phyloP scores from a whole-genome alignment of 2,797 vertebrate species.

The Onychomys torridus region DNA sequence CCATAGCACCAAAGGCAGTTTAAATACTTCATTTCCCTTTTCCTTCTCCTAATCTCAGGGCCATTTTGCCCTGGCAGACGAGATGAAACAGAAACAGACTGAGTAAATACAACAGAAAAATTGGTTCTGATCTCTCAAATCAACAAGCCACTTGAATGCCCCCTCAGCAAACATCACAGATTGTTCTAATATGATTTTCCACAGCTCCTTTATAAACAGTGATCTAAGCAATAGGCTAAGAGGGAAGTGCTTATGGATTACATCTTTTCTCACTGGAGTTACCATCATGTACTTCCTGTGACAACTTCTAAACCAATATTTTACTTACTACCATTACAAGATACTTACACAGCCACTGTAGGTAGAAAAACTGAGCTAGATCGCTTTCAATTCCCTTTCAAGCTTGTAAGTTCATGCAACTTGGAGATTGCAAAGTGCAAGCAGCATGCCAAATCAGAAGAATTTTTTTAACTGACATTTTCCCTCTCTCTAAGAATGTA shows the following conservation, averaged over 20 bases:
- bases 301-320: constrained; percentile 28
- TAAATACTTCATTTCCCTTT: constrained; percentile 70
- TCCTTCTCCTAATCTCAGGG: constrained; percentile 63
- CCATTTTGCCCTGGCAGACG: constrained; percentile 58
- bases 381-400: neutral
- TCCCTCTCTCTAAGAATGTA: neutral
- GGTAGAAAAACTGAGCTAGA: neutral
- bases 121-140: constrained; percentile 58
- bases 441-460: neutral
- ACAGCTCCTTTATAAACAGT: constrained; percentile 74
- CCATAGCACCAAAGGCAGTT: constrained; percentile 44
- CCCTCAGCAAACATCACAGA: constrained; percentile 75
- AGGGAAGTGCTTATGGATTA: constrained; percentile 17
- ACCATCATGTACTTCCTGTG: neutral
- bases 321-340: neutral
- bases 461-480: neutral
- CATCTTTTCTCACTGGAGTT: neutral
- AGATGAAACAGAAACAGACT: constrained; percentile 54
- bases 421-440: constrained; percentile 40
- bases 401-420: neutral
- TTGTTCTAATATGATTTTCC: constrained; percentile 81
- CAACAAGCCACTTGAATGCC: constrained; percentile 68
- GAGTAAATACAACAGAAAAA: constrained; percentile 59
- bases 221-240: constrained; percentile 71
- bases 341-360: neutral